Conservation (phyloP, 1,140 invertebrate genomes). For the Calephelis virginiensis region DNA sequence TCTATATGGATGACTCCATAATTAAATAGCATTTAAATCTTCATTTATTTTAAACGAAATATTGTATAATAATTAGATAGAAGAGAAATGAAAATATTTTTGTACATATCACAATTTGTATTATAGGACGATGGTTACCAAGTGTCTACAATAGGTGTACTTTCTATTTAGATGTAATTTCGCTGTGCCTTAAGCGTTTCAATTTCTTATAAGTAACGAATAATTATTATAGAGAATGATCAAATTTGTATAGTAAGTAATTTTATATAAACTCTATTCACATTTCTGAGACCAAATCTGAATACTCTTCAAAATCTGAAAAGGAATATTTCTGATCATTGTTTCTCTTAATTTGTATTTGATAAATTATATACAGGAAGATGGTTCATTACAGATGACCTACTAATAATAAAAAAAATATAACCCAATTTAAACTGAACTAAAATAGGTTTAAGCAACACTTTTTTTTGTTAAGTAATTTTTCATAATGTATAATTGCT, state of each 20-base stretch:
- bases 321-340: constrained; percentile 7
- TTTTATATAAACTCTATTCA: constrained; percentile 61
- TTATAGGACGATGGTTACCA: constrained; percentile 65
- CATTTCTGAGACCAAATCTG: constrained; percentile 53
- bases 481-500: too few species aligned
- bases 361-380: not conserved
- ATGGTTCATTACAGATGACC: too few species aligned
- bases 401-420: too few species aligned
- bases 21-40: constrained; percentile 26
- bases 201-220: constrained; percentile 67
- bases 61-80: constrained; percentile 53
- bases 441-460: too few species aligned
- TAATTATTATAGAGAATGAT: constrained; percentile 53
- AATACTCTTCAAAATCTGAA: constrained; percentile 11
- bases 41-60: constrained; percentile 19
- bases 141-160: constrained; percentile 63
- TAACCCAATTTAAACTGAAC: too few species aligned
- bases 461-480: too few species aligned
- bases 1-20: constrained; percentile 25
- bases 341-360: constrained; percentile 15
- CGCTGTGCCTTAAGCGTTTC: constrained; percentile 76
- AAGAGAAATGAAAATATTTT: constrained; percentile 69
- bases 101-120: constrained; percentile 76
- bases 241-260: constrained; percentile 58
- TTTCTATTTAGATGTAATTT: constrained; percentile 71